A percentile compares a stretch with the other conserved stretches of the same genome.
phyloP scores from a whole-genome alignment of 2,888 invertebrate species.

The Netelia fuscicornis region DNA sequence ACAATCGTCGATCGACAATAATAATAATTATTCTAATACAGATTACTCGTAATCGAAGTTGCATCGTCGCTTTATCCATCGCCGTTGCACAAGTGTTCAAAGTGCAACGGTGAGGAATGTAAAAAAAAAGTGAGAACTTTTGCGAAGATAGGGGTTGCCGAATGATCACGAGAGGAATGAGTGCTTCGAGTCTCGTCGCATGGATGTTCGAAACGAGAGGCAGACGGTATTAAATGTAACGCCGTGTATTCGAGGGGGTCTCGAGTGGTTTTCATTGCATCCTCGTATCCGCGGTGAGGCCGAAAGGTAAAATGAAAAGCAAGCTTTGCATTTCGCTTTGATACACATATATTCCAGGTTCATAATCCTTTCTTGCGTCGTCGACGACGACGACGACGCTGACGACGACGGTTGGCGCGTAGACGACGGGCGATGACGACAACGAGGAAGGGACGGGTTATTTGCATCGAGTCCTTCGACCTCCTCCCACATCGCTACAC shows the following conservation, averaged over 20 bases:
- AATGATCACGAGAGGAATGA: constrained; percentile 14
- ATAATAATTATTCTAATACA: not conserved
- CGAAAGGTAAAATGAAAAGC: constrained; percentile 54
- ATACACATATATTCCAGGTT: constrained; percentile 51
- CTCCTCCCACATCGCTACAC: constrained; percentile 22
- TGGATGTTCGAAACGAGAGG: constrained; percentile 53
- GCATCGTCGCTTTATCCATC: not conserved
- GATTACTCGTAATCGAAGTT: not conserved
- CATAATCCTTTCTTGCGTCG: constrained; percentile 46
- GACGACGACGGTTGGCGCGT: not conserved
- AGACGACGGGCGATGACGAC: too few relatives aligned
- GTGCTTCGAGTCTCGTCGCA: constrained; percentile 30
- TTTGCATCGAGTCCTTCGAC: constrained; percentile 49
- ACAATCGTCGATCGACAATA: too few relatives aligned
- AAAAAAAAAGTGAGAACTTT: constrained; percentile 30
- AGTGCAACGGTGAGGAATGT: not conserved
- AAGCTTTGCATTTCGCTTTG: constrained; percentile 57
- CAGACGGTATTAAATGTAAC: constrained; percentile 75
- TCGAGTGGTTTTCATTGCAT: constrained; percentile 78
- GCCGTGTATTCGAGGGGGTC: constrained; percentile 74
- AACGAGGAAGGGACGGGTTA: constrained; percentile 24
- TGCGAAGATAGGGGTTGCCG: constrained; percentile 12
- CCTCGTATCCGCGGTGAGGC: constrained; percentile 48
- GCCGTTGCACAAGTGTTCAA: not conserved
- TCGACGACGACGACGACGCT: constrained; percentile 2